phyloP scores from a whole-genome alignment of 2,888 invertebrate genomes.

The Brachyptera risi region DNA sequence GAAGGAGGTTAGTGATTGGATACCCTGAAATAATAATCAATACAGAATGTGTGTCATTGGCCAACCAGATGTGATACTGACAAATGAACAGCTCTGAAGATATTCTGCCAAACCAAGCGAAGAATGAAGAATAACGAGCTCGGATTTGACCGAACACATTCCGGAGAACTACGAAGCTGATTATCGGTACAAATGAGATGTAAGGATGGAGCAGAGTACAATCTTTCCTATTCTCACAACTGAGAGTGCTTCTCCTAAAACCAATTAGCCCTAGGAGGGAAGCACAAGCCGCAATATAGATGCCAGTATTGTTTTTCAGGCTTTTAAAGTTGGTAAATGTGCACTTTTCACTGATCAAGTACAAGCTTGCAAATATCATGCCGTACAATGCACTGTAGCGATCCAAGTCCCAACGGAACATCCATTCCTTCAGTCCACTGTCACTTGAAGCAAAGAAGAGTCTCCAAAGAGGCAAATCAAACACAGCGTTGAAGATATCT shows the following conservation, averaged over 20 bases:
- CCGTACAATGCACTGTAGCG: conserved; percentile 85
- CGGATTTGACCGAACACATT: neutral
- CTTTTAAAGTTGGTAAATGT: too few relatives aligned
- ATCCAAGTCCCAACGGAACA: conserved; percentile 90
- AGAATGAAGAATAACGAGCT: neutral
- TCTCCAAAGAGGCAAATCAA: too few relatives aligned
- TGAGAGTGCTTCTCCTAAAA: too few relatives aligned
- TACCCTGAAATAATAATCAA: neutral
- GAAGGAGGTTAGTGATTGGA: neutral
- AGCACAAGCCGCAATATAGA: too few relatives aligned
- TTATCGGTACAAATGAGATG: conserved; percentile 79
- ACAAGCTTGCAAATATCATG: conserved; percentile 79
- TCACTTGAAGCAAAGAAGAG: too few relatives aligned
- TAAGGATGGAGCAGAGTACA: conserved; percentile 95
- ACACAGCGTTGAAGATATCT: conserved; percentile 94
- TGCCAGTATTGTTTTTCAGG: too few relatives aligned
- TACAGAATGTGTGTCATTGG: neutral
- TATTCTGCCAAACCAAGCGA: neutral
- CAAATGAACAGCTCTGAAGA: neutral
- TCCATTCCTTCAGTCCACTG: conserved; percentile 95
- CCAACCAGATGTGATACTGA: neutral
- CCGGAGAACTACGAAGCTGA: neutral
- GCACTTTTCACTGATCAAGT: too few relatives aligned
- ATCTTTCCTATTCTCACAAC: conserved; percentile 79
- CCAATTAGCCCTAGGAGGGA: conserved; percentile 78